These are phyloP conservation scores for Gila orcuttii DNA, from an alignment of 2,113 vertebrate species.

Conservation along the genomic window DNA sequence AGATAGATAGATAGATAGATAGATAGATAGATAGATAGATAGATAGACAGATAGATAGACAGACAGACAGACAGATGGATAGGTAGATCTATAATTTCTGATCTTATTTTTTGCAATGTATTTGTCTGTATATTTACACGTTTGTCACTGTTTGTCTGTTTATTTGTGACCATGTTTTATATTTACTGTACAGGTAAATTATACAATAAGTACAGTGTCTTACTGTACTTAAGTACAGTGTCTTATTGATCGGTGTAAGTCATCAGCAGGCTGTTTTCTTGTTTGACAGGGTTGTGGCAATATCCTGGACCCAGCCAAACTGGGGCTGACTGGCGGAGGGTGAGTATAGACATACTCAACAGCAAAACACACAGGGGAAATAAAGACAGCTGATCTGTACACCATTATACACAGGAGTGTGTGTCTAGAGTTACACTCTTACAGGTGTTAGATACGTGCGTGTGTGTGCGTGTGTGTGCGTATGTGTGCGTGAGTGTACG, in stretches of 20 bases:
- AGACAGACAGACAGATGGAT: neutral
- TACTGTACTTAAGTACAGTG: slow-evolving; percentile 8
- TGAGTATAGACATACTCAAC: slow-evolving; percentile 70
- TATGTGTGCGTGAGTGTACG: neutral
- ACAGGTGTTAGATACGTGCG: neutral
- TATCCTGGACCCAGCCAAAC: slow-evolving; percentile 77
- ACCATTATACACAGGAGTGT: neutral
- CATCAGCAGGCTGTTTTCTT: slow-evolving; percentile 62
- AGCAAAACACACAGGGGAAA: neutral
- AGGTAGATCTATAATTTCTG: neutral
- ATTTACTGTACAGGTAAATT: slow-evolving; percentile 12
- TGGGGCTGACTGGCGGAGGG: slow-evolving; percentile 80
- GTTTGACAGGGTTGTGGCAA: slow-evolving; percentile 59
- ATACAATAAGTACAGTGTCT: slow-evolving; percentile 10
- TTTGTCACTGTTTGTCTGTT: slow-evolving; percentile 1
- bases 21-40: neutral
- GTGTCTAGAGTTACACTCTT: neutral
- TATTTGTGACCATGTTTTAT: neutral
- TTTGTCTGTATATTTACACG: slow-evolving; percentile 8
- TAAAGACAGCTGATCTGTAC: neutral
- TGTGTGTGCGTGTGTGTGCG: neutral
- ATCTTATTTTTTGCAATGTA: neutral
- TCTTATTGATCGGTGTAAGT: slow-evolving; percentile 1
- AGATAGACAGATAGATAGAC: neutral
- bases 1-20: neutral